Evolutionary conservation across 92 coral and sea anemone species (phyloP).

Genomic region (Epizoanthus illoricatus): DNA sequence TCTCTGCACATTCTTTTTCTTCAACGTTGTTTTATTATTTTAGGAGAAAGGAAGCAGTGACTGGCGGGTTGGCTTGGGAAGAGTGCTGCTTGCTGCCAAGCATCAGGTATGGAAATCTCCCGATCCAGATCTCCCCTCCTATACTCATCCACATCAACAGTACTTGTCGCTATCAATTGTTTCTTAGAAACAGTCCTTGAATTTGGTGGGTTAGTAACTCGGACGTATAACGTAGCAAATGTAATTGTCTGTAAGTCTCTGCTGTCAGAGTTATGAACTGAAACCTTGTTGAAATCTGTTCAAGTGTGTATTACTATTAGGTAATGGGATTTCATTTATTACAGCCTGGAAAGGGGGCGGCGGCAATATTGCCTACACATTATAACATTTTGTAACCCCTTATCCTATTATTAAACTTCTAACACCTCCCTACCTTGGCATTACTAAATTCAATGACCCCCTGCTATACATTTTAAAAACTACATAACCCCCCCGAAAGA

Average conservation of each 20-base stretch:
- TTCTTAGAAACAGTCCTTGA: not conserved
- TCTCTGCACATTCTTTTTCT: not conserved
- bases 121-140: not conserved
- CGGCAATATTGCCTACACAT: no score
- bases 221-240: not conserved
- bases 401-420: no score
- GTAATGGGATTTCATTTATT: not conserved
- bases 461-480: no score
- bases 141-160: not conserved
- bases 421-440: no score
- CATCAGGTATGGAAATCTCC: constrained; percentile 64
- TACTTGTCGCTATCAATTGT: not conserved
- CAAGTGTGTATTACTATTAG: not conserved
- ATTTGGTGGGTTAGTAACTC: not conserved
- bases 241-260: no score
- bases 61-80: constrained; percentile 94
- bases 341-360: no score
- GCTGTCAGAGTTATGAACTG: not conserved
- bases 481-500: no score
- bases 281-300: not conserved
- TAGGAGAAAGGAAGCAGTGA: constrained; percentile 88
- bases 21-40: not conserved
- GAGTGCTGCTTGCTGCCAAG: constrained; percentile 85
- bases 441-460: no score
- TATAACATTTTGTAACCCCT: no score